Evolutionary conservation across 2,888 invertebrate species (phyloP).

Genomic region (Lampropteryx suffumata): DNA sequence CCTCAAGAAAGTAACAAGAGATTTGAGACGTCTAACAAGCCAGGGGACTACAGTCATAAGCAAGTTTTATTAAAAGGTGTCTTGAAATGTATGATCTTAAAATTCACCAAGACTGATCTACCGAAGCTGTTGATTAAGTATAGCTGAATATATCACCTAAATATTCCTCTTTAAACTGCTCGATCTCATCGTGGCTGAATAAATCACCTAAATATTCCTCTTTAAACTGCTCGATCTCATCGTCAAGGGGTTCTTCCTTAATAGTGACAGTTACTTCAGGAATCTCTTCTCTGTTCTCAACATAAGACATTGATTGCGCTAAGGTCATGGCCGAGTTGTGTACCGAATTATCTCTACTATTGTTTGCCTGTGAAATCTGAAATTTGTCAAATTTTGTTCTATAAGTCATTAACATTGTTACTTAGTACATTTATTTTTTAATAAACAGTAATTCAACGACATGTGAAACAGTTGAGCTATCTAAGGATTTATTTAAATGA

Average conservation of each 20-base stretch:
- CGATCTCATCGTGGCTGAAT: background rate
- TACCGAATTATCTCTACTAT: background rate
- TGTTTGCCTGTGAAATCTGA: constrained; percentile 1
- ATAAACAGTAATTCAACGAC: too few species aligned
- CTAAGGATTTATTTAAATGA: too few species aligned
- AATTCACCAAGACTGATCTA: too few species aligned
- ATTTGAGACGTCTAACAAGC: too few species aligned
- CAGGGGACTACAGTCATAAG: too few species aligned
- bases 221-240: constrained; percentile 2
- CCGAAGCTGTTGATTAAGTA: background rate
- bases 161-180: constrained; percentile 7
- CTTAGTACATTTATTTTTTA: too few species aligned
- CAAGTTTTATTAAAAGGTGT: too few species aligned
- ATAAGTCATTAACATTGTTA: too few species aligned
- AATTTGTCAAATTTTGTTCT: background rate
- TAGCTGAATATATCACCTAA: constrained; percentile 7
- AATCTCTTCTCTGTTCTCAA: background rate
- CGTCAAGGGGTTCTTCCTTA: constrained; percentile 13
- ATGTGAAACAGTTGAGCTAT: too few species aligned
- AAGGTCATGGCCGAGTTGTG: background rate
- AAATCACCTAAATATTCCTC: constrained; percentile 14
- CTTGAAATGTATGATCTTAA: too few species aligned
- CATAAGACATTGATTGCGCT: background rate
- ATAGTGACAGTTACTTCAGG: constrained; percentile 19
- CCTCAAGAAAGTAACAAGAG: too few species aligned